Conservation (phyloP, 2,888 invertebrate species). For the Trachelus stipa region DNA sequence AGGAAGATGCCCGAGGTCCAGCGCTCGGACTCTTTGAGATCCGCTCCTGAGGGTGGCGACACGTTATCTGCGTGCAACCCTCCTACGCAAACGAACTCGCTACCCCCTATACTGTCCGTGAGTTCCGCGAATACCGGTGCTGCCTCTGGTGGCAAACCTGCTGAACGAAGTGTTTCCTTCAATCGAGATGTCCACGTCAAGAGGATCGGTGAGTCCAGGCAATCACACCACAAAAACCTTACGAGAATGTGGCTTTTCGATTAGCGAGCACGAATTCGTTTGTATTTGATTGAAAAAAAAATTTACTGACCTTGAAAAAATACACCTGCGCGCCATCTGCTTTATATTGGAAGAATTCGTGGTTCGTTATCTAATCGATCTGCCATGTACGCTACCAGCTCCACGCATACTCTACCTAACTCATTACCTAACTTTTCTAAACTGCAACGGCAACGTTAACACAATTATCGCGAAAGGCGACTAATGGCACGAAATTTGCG, state of each 20-base stretch:
- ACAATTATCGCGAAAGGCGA: conserved; percentile 35
- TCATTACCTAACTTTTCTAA: conserved; percentile 48
- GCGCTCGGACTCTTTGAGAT: conserved; percentile 69
- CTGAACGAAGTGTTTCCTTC: conserved; percentile 84
- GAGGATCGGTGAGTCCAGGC: conserved; percentile 81
- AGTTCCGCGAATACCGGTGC: conserved; percentile 30
- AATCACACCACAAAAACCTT: conserved; percentile 52
- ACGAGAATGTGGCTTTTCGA: conserved; percentile 28
- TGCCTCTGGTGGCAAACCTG: conserved; percentile 65
- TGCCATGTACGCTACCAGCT: conserved; percentile 17
- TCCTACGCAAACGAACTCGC: conserved; percentile 38
- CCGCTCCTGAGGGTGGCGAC: conserved; percentile 40
- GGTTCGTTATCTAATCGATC: not conserved
- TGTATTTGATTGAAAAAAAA: not conserved
- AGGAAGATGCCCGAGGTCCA: conserved; percentile 70
- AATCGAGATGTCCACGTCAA: conserved; percentile 92
- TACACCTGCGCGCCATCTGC: not conserved
- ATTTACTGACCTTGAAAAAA: not conserved
- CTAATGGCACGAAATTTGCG: conserved; percentile 50
- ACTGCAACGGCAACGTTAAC: conserved; percentile 39
- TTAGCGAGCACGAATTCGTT: not conserved
- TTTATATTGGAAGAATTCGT: not conserved
- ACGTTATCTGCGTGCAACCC: conserved; percentile 31
- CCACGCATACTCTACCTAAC: conserved; percentile 45
- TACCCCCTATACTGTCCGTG: conserved; percentile 46